Conservation (phyloP, 2,113 vertebrate species). For the Oriolus oriolus region DNA sequence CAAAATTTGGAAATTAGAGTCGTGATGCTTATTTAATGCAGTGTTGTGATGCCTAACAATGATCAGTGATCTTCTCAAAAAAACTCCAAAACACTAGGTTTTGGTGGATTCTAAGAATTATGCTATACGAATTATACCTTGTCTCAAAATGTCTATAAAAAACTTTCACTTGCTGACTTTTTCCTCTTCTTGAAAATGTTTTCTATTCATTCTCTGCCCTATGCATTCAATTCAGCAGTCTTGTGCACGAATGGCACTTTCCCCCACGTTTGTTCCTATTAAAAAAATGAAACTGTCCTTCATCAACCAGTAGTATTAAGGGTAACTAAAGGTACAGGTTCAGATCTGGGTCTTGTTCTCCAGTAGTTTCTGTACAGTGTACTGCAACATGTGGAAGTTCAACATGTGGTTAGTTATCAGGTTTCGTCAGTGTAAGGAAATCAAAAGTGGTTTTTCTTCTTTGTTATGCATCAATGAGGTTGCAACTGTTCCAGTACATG, state of each 20-base stretch:
- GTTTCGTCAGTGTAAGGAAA: constrained; percentile 21
- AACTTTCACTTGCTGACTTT: background rate
- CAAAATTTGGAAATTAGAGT: background rate
- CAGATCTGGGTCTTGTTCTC: background rate
- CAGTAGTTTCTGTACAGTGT: background rate
- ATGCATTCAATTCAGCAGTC: background rate
- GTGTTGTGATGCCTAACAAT: background rate
- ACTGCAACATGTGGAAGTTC: constrained; percentile 12
- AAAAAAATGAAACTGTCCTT: background rate
- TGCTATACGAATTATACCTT: background rate
- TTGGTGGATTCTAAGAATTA: background rate
- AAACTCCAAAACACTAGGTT: background rate
- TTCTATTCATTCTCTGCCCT: background rate
- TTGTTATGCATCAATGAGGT: constrained; percentile 15
- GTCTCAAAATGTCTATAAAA: background rate
- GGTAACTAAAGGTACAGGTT: background rate
- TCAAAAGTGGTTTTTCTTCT: constrained; percentile 34
- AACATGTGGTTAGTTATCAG: constrained; percentile 46
- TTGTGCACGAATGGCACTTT: background rate
- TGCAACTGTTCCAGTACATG: constrained; percentile 18
- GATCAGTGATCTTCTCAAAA: background rate
- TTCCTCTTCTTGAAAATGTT: background rate
- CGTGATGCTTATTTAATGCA: background rate
- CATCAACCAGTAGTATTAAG: background rate
- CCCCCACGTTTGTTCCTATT: background rate